A percentile compares a stretch with the other conserved stretches of the same genome.
These are phyloP conservation scores for Gadus chalcogrammus DNA, from an alignment of 2,113 vertebrate species.

Conservation along the genomic window DNA sequence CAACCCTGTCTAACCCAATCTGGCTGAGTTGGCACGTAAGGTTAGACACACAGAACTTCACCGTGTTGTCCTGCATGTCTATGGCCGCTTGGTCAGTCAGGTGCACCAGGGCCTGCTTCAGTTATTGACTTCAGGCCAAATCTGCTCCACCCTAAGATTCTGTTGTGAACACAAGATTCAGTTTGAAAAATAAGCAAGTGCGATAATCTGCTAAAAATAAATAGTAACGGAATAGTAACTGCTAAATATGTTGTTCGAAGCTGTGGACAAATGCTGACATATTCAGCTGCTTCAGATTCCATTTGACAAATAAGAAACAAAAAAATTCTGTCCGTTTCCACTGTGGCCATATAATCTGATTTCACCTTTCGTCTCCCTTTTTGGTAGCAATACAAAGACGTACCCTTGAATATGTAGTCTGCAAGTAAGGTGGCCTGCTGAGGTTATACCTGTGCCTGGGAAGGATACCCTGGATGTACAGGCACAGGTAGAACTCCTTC, in stretches of 20 bases:
- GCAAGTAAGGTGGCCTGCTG: too few relatives aligned
- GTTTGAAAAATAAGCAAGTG: too few relatives aligned
- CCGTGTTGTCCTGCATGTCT: background rate
- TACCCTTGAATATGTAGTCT: too few relatives aligned
- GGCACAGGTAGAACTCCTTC: too few relatives aligned
- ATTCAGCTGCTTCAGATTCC: background rate
- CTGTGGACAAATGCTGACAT: background rate
- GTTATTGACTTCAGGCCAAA: conserved; percentile 17
- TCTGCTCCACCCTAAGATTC: conserved; percentile 6
- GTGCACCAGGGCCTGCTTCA: conserved; percentile 10
- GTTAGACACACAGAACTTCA: background rate
- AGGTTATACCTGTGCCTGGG: too few relatives aligned
- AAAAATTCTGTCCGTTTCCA: background rate
- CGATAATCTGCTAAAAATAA: too few relatives aligned
- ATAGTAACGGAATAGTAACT: too few relatives aligned
- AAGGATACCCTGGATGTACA: too few relatives aligned
- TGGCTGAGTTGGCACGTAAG: background rate
- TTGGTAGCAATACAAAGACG: too few relatives aligned
- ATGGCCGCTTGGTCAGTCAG: conserved; percentile 9
- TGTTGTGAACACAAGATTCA: background rate
- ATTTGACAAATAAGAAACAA: background rate
- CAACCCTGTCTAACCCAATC: conserved; percentile 2
- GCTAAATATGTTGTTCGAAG: too few relatives aligned
- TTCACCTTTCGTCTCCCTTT: too few relatives aligned
- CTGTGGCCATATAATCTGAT: too few relatives aligned